These are phyloP conservation scores for Cliona cf. orientalis DNA, from an alignment of 37 sponge, comb jelly and placozoan genomes.

Conservation along the genomic window DNA sequence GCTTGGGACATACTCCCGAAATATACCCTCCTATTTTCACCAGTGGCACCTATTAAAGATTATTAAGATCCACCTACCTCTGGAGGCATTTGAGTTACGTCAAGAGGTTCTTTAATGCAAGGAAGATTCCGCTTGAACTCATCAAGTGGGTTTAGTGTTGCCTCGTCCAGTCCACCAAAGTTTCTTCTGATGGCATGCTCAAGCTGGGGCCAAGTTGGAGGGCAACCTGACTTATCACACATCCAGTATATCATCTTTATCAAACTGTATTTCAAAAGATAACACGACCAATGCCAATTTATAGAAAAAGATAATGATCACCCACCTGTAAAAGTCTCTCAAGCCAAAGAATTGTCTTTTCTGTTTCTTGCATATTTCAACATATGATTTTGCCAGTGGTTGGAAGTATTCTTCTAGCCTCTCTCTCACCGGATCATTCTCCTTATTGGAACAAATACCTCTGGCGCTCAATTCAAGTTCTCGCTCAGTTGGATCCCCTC, in stretches of 20 bases:
- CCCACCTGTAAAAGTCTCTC: conserved; percentile 89
- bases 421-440: conserved; percentile 40
- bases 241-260: conserved; percentile 78
- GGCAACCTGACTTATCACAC: conserved; percentile 7
- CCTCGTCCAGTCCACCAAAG: conserved; percentile 47
- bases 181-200: conserved; percentile 48
- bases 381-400: conserved; percentile 67
- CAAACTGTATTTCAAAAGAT: conserved; percentile 26
- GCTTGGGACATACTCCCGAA: no score
- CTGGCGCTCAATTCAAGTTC: neutral
- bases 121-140: conserved; percentile 5
- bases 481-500: conserved; percentile 18
- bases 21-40: neutral
- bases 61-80: no score
- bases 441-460: conserved; percentile 55
- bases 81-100: neutral
- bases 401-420: conserved; percentile 31
- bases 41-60: neutral
- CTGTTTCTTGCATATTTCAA: conserved; percentile 41
- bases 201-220: conserved; percentile 14
- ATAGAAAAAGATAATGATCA: neutral
- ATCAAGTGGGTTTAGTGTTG: conserved; percentile 9
- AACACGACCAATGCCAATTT: neutral
- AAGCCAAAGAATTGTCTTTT: conserved; percentile 79
- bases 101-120: neutral